Evolutionary conservation across 1,140 invertebrate species (phyloP).

Genomic region (Drosophila ogumai): DNA sequence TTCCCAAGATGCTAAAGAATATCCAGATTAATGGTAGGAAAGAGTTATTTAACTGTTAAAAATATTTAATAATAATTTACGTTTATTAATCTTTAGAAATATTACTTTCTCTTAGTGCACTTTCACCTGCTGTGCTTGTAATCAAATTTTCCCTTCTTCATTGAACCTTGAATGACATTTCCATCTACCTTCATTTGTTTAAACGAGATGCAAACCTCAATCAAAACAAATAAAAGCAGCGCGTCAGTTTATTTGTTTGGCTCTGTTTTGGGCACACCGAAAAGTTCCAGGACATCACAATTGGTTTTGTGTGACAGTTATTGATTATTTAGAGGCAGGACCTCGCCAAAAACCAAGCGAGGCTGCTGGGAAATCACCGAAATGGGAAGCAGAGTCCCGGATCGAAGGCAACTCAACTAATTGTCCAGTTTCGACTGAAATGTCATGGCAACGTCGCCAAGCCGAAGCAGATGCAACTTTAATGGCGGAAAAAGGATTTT

Average conservation of each 20-base stretch:
- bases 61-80: too few relatives aligned
- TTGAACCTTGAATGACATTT: conserved; percentile 26
- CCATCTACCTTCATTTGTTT: conserved; percentile 32
- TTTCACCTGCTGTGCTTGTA: background rate
- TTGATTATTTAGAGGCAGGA: conserved; percentile 67
- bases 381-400: conserved; percentile 49
- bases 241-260: conserved; percentile 39
- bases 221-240: conserved; percentile 59
- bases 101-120: background rate
- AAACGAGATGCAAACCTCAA: conserved; percentile 45
- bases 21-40: too few relatives aligned
- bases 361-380: conserved; percentile 66
- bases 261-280: conserved; percentile 43
- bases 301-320: conserved; percentile 67
- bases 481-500: conserved; percentile 50
- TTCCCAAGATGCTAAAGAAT: too few relatives aligned
- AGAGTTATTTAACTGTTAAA: too few relatives aligned
- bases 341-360: background rate
- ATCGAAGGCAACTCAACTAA: conserved; percentile 53
- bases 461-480: conserved; percentile 51
- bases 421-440: conserved; percentile 41
- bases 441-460: conserved; percentile 48
- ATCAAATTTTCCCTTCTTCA: conserved; percentile 52
- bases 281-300: conserved; percentile 33
- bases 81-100: background rate